Base-by-base conservation (phyloP, 2,797 vertebrate genomes). In the Peromyscus attwateri region DNA sequence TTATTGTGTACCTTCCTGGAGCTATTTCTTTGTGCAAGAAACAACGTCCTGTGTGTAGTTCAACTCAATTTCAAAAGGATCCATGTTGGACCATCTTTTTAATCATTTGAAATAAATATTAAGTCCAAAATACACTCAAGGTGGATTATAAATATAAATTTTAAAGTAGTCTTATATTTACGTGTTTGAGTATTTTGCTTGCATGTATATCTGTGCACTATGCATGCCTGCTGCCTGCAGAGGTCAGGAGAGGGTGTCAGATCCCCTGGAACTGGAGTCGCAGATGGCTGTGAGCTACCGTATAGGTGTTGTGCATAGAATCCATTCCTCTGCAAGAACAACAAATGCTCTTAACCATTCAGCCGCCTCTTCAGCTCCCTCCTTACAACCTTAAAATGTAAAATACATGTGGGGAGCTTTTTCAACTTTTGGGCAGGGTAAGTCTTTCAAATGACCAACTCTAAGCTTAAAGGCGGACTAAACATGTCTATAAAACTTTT, bases 31-130 rank as follows among this genome's bases (percentile, higher is more conserved):
- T 91, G 43, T 87, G 64, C 82, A 71, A 14, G 27, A 94, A 84
- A 52, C 52, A 79, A 91, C 89, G 70, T 90, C n/a, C 82, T 93
- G 89, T 71, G 68, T 31, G 52, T 89, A 97, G 82, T 92, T 93
- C n/a, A 82, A 89, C 27, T 94, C 75, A 68, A 11, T 90, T 88
- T 87, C 37, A 94, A 82, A 95, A 96, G 91, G 90, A 27, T 21
- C 43, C 40, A 85, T 3, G 52, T 49, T 29, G 57, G 5, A 3
- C 89, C 49, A 80, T 71, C 11, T 84, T 89, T n/a, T 21, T 96
- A 91, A 95, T 87, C n/a, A 94, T 60, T 95, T 91, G 52, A 49
- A 95, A 93, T 89, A 94, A 76, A 9, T 57, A 84, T 11, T 87
- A 75, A 79, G 12, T 71, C 85, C 43, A 68, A 95, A 96, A 57